Conservation (phyloP, 2,113 vertebrate genomes). For the Tautogolabrus adspersus region DNA sequence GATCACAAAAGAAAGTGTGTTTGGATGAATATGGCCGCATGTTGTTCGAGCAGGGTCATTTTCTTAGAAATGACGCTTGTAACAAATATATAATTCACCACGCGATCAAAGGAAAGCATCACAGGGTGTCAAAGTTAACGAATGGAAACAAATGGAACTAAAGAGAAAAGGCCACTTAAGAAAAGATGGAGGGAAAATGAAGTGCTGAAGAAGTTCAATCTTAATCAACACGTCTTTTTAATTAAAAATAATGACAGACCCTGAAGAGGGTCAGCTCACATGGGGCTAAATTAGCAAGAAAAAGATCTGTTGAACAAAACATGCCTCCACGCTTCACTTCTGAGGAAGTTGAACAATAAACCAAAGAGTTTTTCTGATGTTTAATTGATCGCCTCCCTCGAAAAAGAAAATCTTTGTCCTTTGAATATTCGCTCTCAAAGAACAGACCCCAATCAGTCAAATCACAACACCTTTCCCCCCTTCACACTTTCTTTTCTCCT, state of each 20-base stretch:
- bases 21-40: background rate
- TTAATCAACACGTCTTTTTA: slow-evolving; percentile 23
- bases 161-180: background rate
- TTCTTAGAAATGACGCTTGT: background rate
- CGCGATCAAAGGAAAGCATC: background rate
- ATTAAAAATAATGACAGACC: slow-evolving; percentile 29
- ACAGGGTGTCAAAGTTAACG: background rate
- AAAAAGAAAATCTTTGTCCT: background rate
- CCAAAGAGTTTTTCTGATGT: background rate
- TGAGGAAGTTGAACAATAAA: background rate
- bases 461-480: background rate
- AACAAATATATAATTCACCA: slow-evolving; percentile 13
- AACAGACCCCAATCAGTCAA: background rate
- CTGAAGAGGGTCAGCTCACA: slow-evolving; percentile 7
- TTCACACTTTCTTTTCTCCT: slow-evolving; percentile 3
- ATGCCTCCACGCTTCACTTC: background rate
- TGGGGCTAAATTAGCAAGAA: slow-evolving; percentile 1
- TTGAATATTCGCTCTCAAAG: background rate
- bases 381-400: slow-evolving; percentile 5
- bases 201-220: slow-evolving; percentile 24
- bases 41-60: background rate
- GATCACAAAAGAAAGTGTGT: background rate
- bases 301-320: background rate
- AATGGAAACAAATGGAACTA: slow-evolving; percentile 8
- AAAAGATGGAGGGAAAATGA: background rate